phyloP scores from a whole-genome alignment of 2,797 vertebrate genomes.

The Helarctos malayanus region DNA sequence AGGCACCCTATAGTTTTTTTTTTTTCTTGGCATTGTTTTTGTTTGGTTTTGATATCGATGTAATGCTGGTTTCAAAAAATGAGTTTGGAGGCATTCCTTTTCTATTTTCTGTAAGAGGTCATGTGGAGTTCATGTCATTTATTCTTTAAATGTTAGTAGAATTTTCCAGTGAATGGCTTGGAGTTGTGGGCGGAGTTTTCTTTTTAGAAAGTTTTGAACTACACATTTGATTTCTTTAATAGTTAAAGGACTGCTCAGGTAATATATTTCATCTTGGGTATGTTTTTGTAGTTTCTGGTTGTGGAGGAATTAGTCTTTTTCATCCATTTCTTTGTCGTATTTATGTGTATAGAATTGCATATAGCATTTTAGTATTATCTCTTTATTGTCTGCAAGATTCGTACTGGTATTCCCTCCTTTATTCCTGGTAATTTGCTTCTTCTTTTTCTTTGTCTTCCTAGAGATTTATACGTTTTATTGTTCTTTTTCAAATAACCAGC shows the following conservation, averaged over 20 bases:
- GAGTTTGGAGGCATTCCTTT: constrained; percentile 30
- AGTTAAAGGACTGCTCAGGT: not conserved
- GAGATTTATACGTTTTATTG: constrained; percentile 15
- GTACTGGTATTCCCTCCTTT: not conserved
- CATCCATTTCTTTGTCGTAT: not conserved
- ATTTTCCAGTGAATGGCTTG: constrained; percentile 30
- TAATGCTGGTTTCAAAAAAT: constrained; percentile 25
- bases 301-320: constrained; percentile 24
- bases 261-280: not conserved
- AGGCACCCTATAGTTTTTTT: not conserved
- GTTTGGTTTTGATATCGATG: not conserved
- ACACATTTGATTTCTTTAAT: not conserved
- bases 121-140: constrained; percentile 5
- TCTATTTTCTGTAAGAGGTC: not conserved
- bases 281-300: constrained; percentile 49
- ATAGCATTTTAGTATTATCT: not conserved
- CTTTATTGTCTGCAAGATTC: not conserved
- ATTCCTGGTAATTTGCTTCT: constrained; percentile 9
- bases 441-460: not conserved
- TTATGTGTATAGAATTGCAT: not conserved
- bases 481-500: constrained; percentile 4
- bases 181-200: not conserved
- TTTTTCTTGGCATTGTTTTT: not conserved
- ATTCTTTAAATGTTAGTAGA: not conserved
- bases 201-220: constrained; percentile 28